Base-by-base conservation (phyloP, 2,113 vertebrate genomes). In the Planiliza haematocheilus region DNA sequence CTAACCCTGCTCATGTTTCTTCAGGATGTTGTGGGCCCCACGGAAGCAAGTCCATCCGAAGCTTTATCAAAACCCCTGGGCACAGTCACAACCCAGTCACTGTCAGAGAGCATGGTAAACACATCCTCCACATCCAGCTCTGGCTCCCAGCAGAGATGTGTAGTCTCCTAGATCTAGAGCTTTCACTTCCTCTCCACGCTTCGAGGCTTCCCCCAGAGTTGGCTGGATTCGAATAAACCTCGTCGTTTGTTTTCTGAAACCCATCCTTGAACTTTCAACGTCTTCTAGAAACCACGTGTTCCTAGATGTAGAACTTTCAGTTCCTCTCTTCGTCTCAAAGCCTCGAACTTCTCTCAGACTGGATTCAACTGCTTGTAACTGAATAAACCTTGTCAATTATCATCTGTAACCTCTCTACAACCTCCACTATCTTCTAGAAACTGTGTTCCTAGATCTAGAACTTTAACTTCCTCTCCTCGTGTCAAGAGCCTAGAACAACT, bases 51-150 rank as follows among this genome's bases (percentile, higher is more conserved):
- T 59, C 52, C 67, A 2, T 36, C 86, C 2, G 89, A 87, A 74
- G 79, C 84, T 61, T 78, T 58, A 46, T 78, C 89, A 17, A 62
- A 89, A 39, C 63, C 79, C 4, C 38, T 30, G 62, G 86, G 36
- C 57, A 64, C 83, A 30, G 88, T 72, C 82, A 77, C 57, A 77
- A 55, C 89, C 39, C 88, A 91, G 73, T 70, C 88, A 7, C 73
- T 73, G 71, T 55, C 81, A 1, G 68, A 77, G 77, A 89, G 84
- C 87, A 83, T 88, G 92, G 93, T 93, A 92, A 92, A 92, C 86
- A 88, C 91, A 30, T 16, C 90, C 63, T 79, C 91, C 88, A 83
- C 78, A 50, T 7, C 88, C 60, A 39, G 81, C 84, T 30, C 89
- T 56, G 70, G 60, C 62, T 18, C 78, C 70, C 89, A 86, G 69